phyloP scores from a whole-genome alignment of 1,140 invertebrate species.

The Colletes latitarsis region DNA sequence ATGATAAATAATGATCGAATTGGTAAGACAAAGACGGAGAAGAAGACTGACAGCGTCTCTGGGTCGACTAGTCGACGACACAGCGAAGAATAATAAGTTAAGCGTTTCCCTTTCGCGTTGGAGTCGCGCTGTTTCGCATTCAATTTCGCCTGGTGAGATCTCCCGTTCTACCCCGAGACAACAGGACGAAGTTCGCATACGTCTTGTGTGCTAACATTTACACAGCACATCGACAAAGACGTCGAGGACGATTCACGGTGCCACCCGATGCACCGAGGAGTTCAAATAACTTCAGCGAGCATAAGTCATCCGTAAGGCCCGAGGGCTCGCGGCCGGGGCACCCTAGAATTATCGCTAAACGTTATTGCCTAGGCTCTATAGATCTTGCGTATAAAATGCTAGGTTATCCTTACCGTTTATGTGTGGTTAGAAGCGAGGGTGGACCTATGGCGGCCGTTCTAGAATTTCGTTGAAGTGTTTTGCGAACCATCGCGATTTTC shows the following conservation, averaged over 20 bases:
- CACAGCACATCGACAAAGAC: conserved; percentile 31
- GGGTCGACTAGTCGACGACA: neutral
- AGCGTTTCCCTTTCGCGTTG: neutral
- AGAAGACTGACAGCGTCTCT: neutral
- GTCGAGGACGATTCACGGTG: conserved; percentile 42
- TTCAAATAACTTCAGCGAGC: conserved; percentile 66
- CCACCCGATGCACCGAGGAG: conserved; percentile 48
- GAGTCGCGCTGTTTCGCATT: neutral
- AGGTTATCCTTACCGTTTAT: conserved; percentile 74
- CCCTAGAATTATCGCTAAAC: conserved; percentile 81
- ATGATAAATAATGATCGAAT: no score
- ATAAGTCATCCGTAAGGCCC: conserved; percentile 75
- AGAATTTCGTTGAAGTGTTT: conserved; percentile 55
- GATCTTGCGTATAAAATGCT: conserved; percentile 81
- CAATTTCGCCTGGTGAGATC: conserved; percentile 17
- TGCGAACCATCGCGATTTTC: conserved; percentile 10
- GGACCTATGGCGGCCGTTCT: conserved; percentile 60
- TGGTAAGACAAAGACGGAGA: no score
- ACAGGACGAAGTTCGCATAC: conserved; percentile 12
- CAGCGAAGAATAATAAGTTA: neutral
- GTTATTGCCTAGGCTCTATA: conserved; percentile 81
- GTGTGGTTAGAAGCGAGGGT: conserved; percentile 74
- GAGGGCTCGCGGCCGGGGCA: conserved; percentile 67
- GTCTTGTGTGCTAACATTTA: conserved; percentile 40
- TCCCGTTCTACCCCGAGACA: neutral